phyloP scores from a whole-genome alignment of 1,140 invertebrate species.

The Nasonia longicornis region DNA sequence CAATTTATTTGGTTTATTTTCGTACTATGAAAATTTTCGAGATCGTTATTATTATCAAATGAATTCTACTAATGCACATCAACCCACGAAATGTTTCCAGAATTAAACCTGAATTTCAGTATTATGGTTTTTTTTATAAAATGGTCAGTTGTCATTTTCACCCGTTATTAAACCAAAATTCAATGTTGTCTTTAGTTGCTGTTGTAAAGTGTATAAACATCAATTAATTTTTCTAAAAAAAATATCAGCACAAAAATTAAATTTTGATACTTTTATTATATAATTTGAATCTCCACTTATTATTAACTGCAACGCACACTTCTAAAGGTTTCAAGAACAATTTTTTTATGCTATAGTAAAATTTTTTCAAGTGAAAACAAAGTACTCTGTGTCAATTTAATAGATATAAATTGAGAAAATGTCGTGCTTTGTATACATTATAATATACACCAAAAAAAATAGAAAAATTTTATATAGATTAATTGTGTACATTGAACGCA shows the following conservation, averaged over 20 bases:
- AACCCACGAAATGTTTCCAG: constrained; percentile 16
- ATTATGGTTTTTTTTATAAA: constrained; percentile 13
- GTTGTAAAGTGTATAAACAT: neutral
- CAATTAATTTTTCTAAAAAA: neutral
- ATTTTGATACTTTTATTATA: constrained; percentile 1
- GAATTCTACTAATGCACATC: constrained; percentile 23
- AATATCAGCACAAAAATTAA: neutral
- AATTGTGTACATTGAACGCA: constrained; percentile 15
- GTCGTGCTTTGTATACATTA: constrained; percentile 8
- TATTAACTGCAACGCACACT: constrained; percentile 15
- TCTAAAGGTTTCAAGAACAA: neutral
- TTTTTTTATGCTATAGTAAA: neutral
- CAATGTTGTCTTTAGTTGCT: neutral
- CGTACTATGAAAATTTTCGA: constrained; percentile 5
- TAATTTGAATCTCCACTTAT: neutral
- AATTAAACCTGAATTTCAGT: constrained; percentile 17
- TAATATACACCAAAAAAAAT: neutral
- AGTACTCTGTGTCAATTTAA: constrained; percentile 24
- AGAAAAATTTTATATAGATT: constrained; percentile 22
- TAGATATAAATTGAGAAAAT: constrained; percentile 5
- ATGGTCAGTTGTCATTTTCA: neutral
- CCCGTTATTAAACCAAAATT: neutral
- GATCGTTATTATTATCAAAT: neutral
- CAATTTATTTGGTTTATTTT: constrained; percentile 41
- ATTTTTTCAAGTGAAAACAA: constrained; percentile 10